Percentiles rank a stretch among this genome's conserved stretches.
phyloP scores from a whole-genome alignment of 2,888 invertebrate species.

The Priocnemis perturbator region DNA sequence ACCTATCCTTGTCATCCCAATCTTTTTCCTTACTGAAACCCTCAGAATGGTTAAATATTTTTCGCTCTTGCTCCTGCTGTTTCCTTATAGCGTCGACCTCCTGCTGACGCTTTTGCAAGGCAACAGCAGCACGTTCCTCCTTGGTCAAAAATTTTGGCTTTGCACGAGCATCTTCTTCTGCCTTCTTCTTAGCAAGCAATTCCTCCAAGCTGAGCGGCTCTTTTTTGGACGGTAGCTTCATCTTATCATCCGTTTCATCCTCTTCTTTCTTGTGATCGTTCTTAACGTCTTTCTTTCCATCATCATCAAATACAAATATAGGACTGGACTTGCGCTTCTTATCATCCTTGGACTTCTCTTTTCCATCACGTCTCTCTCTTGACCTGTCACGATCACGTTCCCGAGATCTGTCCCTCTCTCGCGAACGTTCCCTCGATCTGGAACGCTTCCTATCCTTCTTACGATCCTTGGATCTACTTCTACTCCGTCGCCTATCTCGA shows the following conservation, averaged over 20 bases:
- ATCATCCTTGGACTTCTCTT: slow-evolving; percentile 69
- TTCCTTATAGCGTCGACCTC: slow-evolving; percentile 90
- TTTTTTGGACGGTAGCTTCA: slow-evolving; percentile 75
- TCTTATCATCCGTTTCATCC: slow-evolving; percentile 63
- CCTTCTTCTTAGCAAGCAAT: slow-evolving; percentile 95
- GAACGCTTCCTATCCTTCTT: slow-evolving; percentile 75
- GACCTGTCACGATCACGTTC: slow-evolving; percentile 56
- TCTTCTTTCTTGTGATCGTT: slow-evolving; percentile 68
- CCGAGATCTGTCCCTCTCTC: slow-evolving; percentile 62
- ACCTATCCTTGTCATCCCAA: slow-evolving; percentile 74
- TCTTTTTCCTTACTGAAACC: slow-evolving; percentile 73
- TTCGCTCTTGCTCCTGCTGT: slow-evolving; percentile 81
- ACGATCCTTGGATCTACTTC: slow-evolving; percentile 56
- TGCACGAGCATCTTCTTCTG: slow-evolving; percentile 94
- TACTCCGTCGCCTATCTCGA: slow-evolving; percentile 61
- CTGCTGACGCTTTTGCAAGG: slow-evolving; percentile 91
- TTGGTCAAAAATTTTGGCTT: slow-evolving; percentile 98
- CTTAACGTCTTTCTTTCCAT: slow-evolving; percentile 65
- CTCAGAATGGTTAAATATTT: slow-evolving; percentile 58
- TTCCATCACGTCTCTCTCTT: slow-evolving; percentile 57
- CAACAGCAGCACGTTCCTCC: slow-evolving; percentile 94
- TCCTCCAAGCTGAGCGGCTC: slow-evolving; percentile 98
- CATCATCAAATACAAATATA: slow-evolving; percentile 73
- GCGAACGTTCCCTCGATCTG: slow-evolving; percentile 64
- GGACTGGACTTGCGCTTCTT: slow-evolving; percentile 73